Base-by-base conservation (phyloP, 2,797 vertebrate species). In the Denticeps clupeoides region DNA sequence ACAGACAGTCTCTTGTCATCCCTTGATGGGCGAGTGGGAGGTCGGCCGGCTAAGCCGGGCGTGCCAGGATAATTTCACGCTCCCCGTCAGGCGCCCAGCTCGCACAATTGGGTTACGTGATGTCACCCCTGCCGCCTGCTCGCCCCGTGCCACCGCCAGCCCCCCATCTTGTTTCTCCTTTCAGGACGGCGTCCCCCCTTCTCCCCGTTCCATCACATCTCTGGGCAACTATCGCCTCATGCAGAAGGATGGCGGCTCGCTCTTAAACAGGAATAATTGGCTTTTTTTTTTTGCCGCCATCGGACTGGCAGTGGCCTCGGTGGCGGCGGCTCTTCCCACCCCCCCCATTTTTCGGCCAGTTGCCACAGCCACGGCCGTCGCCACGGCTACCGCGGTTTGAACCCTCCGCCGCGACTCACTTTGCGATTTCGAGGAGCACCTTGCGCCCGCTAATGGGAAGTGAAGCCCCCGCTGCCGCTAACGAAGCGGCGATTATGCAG, bases 1-100 rank as follows among this genome's bases (percentile, higher is more conserved):
- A 72, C 76, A 79, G 78, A 83, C 72, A 67, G 70, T 63, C 69
- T 58, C 79, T 74, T 83, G 81, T 82, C 82, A 82, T 78, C 76
- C 72, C 56, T 67, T 60, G 74, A 72, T 73, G 74, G 70, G 68
- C 73, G 72, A 75, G 76, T 81, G 73, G 75, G 78, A 81, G 81
- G 81, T 82, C 77, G 76, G 77, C 69, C 47, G 4, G 41, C 47
- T 49, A 44, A 56, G 40, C 44, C 27, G 31, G 29, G 37, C 41
- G 24, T 45, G 37, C 12, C 21, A 26, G 31, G 41, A 53, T 63
- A 53, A 63, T 58, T 63, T 63, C 53, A 51, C 52, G 58, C 46
- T 29, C 41, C 21, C 48, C 53, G 50, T 55, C 56, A 46, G 26
- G 41, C n/a, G n/a, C 49, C 28, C 7, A 38, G 32, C 50, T 23